Conservation (phyloP, 2,113 vertebrate genomes). For the Promerops cafer region DNA sequence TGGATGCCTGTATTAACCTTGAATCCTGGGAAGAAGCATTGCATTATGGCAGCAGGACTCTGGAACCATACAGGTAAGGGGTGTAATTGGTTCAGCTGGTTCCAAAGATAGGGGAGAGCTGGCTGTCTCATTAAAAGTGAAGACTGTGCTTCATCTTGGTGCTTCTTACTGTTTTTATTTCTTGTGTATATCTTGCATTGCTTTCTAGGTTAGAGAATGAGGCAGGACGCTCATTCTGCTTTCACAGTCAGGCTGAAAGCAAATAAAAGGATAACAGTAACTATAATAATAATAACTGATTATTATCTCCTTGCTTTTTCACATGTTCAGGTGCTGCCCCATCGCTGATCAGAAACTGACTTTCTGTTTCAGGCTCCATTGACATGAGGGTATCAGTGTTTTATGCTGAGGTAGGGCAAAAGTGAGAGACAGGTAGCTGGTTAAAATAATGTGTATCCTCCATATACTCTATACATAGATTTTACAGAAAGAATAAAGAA, state of each 20-base stretch:
- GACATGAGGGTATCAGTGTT: neutral
- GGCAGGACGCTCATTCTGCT: neutral
- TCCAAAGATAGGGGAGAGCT: neutral
- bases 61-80: constrained; percentile 83
- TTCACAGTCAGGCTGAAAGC: neutral
- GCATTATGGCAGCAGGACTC: constrained; percentile 76
- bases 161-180: neutral
- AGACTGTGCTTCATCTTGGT: neutral
- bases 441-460: neutral
- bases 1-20: constrained; percentile 86
- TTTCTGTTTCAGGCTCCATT: neutral
- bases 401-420: neutral
- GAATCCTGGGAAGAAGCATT: constrained; percentile 80
- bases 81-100: neutral
- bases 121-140: neutral
- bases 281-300: neutral
- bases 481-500: neutral
- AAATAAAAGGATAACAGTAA: neutral
- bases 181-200: neutral
- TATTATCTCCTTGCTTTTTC: neutral
- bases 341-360: neutral
- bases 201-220: neutral
- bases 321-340: neutral
- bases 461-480: neutral
- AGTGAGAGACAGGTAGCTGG: neutral